These are phyloP conservation scores for Drosophila arizonae DNA, from an alignment of 1,140 invertebrate species.

Conservation along the genomic window DNA sequence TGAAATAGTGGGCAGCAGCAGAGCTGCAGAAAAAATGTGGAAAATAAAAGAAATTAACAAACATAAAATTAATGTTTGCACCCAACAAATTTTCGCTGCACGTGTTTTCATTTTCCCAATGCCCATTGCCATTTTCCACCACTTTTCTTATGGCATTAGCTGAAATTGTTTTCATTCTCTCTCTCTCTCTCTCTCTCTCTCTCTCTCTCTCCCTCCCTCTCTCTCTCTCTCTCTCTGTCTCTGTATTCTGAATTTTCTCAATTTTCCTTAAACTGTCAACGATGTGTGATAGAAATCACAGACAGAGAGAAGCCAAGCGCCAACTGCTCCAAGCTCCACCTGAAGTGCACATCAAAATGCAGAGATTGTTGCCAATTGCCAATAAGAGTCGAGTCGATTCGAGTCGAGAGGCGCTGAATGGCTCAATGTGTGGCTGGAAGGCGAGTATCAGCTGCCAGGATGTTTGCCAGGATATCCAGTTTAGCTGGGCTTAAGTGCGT, in stretches of 20 bases:
- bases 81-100: conserved; percentile 71
- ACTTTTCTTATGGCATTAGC: conserved; percentile 46
- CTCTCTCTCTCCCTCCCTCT: conserved; percentile 8
- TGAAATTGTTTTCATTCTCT: conserved; percentile 61
- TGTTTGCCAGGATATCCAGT: not conserved
- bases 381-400: conserved; percentile 49
- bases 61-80: conserved; percentile 81
- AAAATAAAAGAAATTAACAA: conserved; percentile 81
- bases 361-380: conserved; percentile 65
- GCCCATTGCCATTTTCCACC: conserved; percentile 4
- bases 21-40: conserved; percentile 45
- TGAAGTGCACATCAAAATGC: conserved; percentile 61
- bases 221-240: conserved; percentile 18
- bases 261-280: conserved; percentile 41
- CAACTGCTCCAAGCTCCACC: conserved; percentile 4
- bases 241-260: not conserved
- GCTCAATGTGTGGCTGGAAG: conserved; percentile 40
- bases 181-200: conserved; percentile 14
- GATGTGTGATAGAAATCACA: conserved; percentile 65
- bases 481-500: conserved; percentile 21
- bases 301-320: not conserved
- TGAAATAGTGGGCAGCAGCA: conserved; percentile 62
- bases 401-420: conserved; percentile 35
- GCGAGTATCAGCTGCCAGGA: conserved; percentile 12
- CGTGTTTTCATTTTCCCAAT: conserved; percentile 64